Evolutionary conservation across 2,113 vertebrate species (phyloP).

Genomic region (Artemisiospiza belli): DNA sequence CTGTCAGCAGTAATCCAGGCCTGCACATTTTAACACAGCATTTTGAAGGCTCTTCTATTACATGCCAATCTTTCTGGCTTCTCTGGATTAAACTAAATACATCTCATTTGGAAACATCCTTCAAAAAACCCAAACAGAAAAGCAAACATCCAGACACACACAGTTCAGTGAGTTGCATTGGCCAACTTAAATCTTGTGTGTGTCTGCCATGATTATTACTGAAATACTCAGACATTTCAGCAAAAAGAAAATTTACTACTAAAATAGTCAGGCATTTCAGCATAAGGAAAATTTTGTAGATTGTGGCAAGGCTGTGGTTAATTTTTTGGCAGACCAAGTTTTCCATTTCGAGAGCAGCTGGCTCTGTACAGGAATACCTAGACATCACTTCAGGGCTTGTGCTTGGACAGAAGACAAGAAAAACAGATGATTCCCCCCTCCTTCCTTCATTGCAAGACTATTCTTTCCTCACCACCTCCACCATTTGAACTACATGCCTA

Average conservation of each 20-base stretch:
- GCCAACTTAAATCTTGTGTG: not conserved
- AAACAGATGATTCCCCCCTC: not conserved
- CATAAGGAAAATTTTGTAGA: not conserved
- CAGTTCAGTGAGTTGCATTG: not conserved
- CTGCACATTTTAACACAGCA: not conserved
- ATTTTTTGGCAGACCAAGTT: not conserved
- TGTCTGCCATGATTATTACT: not conserved
- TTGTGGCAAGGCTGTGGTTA: not conserved
- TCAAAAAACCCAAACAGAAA: not conserved
- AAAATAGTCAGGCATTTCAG: not conserved
- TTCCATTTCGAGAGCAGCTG: not conserved
- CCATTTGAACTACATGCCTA: not conserved
- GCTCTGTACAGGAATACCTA: not conserved
- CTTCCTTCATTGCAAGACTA: not conserved
- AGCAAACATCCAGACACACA: not conserved
- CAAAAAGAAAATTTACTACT: not conserved
- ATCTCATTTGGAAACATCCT: not conserved
- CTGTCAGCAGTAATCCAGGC: not conserved
- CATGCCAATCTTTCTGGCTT: not conserved
- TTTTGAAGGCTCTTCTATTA: not conserved
- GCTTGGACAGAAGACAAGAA: not conserved
- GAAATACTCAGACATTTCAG: not conserved
- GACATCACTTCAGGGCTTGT: not conserved
- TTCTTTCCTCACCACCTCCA: slow-evolving; percentile 1
- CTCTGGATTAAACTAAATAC: not conserved